Conservation (phyloP, 2,888 invertebrate species). For the Nematopogon swammerdamellus region DNA sequence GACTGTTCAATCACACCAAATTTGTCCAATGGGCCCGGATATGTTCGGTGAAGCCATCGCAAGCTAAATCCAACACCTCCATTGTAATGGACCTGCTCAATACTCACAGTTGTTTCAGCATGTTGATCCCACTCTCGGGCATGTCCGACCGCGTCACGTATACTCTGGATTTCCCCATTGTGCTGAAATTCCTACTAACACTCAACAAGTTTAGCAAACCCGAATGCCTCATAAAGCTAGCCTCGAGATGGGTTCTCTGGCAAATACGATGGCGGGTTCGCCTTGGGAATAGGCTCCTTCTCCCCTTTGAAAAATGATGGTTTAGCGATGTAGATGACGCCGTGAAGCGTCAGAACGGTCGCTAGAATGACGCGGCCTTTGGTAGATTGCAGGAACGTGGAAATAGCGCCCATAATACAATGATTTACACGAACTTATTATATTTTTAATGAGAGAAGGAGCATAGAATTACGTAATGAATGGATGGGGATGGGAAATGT, state of each 20-base stretch:
- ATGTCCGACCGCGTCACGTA: conserved; percentile 64
- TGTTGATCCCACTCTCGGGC: conserved; percentile 56
- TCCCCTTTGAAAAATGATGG: conserved; percentile 42
- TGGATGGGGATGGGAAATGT: no score
- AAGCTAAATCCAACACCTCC: no score
- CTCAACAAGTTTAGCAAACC: not conserved
- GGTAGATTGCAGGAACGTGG: conserved; percentile 33
- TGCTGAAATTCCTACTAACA: not conserved
- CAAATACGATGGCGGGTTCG: conserved; percentile 34
- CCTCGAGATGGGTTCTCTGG: conserved; percentile 22
- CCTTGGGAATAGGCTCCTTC: conserved; percentile 17
- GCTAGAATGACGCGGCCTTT: conserved; percentile 39
- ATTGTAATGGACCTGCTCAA: no score
- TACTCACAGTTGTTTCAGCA: conserved; percentile 62
- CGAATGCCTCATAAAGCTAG: not conserved
- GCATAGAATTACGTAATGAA: no score
- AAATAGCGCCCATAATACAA: not conserved
- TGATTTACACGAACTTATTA: no score
- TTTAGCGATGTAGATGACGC: conserved; percentile 38
- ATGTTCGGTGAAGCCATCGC: no score
- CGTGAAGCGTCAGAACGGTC: conserved; percentile 35
- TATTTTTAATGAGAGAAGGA: no score
- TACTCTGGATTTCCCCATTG: conserved; percentile 44
- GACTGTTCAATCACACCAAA: no score
- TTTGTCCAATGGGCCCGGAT: no score